Base-by-base conservation (phyloP, 2,888 invertebrate genomes). In the Acanthoscelides obtectus region DNA sequence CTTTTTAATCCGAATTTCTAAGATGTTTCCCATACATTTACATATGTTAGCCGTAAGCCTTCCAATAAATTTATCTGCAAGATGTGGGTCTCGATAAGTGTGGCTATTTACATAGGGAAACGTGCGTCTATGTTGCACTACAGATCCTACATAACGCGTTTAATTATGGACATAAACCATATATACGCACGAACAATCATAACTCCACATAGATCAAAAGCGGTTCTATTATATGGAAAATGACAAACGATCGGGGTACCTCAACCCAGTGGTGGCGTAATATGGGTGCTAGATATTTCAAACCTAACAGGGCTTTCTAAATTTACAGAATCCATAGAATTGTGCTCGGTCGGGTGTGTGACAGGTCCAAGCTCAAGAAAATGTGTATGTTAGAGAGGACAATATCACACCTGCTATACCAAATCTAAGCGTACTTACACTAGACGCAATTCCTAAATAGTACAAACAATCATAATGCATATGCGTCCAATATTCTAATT, bases 131-230 rank as follows among this genome's bases (percentile, higher is more conserved):
- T 17, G 45, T 45, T 45, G 45, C 66, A 8, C 66, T 17, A 5
- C 5, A 66, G 21, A 21, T 21, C 22, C 66, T 21, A 66, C 22
- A 22, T 66, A 66, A 66, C 66, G 20, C 66, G 20, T 66, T 66
- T 66, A 66, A 66, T 66, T 66, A 66, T 66, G 66, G 66, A 66
- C 66, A 66, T 66, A 66, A 66, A 66, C 66, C 66, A 66, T 66
- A 66, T 66, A 66, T 66, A 66, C 66, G 66, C 66, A 64, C 17
- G 66, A 66, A 22, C 66, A 66, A 66, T 66, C 22, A 22, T 66
- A 66, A 66, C 22, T 66, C 22, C 66, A 66, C 66, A 66, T 20
- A 66, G 66, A 66, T 66, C 66, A 66, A 66, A 20, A 6, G 66
- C 66, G 66, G 66, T 20, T 6, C 66, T 21, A 66, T 66, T 21